Evolutionary conservation across 64 coral and sea anemone genomes (phyloP).

Genomic region (Montipora capricornis): DNA sequence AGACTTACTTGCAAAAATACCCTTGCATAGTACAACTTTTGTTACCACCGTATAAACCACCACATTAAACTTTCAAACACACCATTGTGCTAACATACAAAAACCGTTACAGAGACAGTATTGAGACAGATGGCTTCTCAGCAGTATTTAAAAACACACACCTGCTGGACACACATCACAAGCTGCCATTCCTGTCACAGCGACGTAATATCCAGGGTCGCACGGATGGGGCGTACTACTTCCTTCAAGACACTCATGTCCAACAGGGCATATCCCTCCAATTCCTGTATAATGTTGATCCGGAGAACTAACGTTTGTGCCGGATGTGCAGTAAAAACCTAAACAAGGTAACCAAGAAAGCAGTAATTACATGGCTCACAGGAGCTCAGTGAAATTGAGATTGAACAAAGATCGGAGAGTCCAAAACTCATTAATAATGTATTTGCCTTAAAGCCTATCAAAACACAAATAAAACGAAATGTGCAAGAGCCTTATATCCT

Average conservation of each 20-base stretch:
- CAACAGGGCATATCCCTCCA: conserved; percentile 82
- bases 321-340: conserved; percentile 97
- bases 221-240: conserved; percentile 75
- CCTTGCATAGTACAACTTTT: no score
- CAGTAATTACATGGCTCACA: no score
- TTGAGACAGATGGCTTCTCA: neutral
- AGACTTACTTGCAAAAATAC: no score
- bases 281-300: conserved; percentile 57
- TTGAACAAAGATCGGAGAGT: no score
- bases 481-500: no score
- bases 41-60: neutral
- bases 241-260: conserved; percentile 88
- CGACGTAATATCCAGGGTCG: conserved; percentile 83
- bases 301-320: conserved; percentile 84
- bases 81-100: neutral
- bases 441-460: no score
- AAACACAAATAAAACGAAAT: no score
- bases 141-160: neutral
- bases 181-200: conserved; percentile 64
- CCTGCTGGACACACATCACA: conserved; percentile 85
- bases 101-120: neutral
- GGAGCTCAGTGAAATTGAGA: no score
- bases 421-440: no score
- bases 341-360: no score
- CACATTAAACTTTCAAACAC: neutral